Conservation (phyloP, 1,140 invertebrate species). For the Drosophila biarmipes region DNA sequence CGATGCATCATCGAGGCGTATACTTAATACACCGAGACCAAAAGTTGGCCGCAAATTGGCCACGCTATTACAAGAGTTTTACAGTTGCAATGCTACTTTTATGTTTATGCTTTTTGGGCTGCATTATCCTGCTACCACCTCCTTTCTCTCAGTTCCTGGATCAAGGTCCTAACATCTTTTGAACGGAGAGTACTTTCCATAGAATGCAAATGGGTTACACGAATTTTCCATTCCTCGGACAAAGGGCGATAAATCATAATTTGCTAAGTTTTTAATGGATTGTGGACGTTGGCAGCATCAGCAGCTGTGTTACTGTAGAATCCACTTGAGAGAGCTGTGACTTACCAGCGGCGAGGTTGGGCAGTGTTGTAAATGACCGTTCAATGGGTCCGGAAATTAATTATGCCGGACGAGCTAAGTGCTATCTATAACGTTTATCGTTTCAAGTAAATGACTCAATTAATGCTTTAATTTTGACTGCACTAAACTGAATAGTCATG, state of each 20-base stretch:
- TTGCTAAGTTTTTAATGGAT: conserved; percentile 81
- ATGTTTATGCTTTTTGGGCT: conserved; percentile 14
- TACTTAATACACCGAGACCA: conserved; percentile 54
- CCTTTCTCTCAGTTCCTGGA: not conserved
- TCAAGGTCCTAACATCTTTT: conserved; percentile 3
- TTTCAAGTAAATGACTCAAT: conserved; percentile 45
- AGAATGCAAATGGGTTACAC: conserved; percentile 57
- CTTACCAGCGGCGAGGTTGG: conserved; percentile 52
- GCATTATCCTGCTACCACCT: too few species aligned
- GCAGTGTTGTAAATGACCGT: conserved; percentile 26
- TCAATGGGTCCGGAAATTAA: conserved; percentile 62
- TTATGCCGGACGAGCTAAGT: conserved; percentile 44
- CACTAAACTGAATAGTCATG: conserved; percentile 25
- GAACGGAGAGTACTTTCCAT: conserved; percentile 50
- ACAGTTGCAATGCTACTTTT: conserved; percentile 63
- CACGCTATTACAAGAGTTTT: conserved; percentile 68
- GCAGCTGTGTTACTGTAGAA: conserved; percentile 63
- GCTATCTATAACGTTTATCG: conserved; percentile 49
- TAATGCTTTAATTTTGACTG: conserved; percentile 38
- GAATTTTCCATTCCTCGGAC: conserved; percentile 53
- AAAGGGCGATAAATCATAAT: conserved; percentile 81
- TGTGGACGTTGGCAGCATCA: conserved; percentile 52
- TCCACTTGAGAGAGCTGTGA: conserved; percentile 56
- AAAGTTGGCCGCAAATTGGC: conserved; percentile 44
- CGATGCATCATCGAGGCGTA: conserved; percentile 31